Percentiles rank a stretch among this genome's conserved stretches.
Conservation (phyloP, 2,797 vertebrate genomes). For the Hephaestus fuliginosus region DNA sequence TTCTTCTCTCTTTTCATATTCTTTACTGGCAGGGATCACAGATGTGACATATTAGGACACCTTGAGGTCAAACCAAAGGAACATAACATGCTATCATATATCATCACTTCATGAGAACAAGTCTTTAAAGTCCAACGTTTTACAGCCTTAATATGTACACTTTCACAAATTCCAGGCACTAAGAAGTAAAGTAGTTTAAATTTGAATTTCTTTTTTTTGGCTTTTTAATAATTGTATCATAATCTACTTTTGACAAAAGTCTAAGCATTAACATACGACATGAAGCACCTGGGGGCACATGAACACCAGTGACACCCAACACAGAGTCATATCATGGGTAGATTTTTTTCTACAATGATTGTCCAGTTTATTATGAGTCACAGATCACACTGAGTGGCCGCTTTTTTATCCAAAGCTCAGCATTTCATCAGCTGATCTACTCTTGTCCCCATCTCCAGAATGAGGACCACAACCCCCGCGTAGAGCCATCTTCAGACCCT, state of each 20-base stretch:
- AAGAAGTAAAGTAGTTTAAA: not conserved
- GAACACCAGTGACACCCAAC: not conserved
- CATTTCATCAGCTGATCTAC: not conserved
- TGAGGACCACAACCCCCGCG: not conserved
- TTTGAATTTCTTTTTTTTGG: not conserved
- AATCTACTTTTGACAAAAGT: not conserved
- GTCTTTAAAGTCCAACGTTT: not conserved
- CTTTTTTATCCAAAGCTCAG: not conserved
- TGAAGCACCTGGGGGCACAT: not conserved
- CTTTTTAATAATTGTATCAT: not conserved
- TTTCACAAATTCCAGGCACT: not conserved
- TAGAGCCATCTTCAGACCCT: slow-evolving; percentile 42
- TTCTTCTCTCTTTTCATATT: not conserved
- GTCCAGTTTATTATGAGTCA: not conserved
- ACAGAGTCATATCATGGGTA: not conserved
- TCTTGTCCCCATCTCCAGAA: not conserved
- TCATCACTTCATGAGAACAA: not conserved
- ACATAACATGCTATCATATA: not conserved
- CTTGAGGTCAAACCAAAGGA: not conserved
- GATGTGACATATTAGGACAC: not conserved
- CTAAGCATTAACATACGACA: not conserved
- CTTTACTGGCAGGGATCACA: not conserved
- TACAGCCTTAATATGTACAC: not conserved
- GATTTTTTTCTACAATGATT: not conserved
- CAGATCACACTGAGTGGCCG: not conserved